Conservation (phyloP, 2,113 vertebrate species). For the Mastomys coucha region DNA sequence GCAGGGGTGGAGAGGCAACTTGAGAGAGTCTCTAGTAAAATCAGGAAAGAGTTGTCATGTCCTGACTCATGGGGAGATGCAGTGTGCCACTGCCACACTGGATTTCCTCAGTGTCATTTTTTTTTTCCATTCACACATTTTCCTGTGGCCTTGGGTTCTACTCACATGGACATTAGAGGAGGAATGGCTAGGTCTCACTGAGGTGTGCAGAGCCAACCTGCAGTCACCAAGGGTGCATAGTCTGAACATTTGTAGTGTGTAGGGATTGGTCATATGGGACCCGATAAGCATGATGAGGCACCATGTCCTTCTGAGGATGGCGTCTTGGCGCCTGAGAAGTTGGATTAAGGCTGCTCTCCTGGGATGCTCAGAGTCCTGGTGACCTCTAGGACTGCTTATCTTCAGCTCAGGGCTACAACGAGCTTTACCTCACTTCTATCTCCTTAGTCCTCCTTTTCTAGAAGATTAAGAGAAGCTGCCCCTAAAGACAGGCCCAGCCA, state of each 20-base stretch:
- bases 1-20: no score
- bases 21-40: neutral
- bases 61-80: neutral
- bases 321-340: neutral
- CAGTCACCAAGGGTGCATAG: neutral
- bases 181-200: neutral
- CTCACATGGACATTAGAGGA: neutral
- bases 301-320: neutral
- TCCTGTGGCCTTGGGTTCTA: neutral
- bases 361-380: neutral
- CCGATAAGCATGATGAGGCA: neutral
- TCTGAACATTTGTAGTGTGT: no score
- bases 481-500: neutral
- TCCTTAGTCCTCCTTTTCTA: neutral
- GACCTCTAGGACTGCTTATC: neutral
- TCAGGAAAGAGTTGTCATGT: neutral
- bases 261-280: neutral
- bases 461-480: neutral
- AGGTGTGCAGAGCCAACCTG: neutral
- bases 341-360: neutral
- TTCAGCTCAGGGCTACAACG: neutral
- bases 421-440: neutral
- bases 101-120: neutral
- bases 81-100: accelerated
- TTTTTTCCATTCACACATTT: neutral